Base-by-base conservation (phyloP, 2,888 invertebrate genomes). In the Lycaena phlaeas region DNA sequence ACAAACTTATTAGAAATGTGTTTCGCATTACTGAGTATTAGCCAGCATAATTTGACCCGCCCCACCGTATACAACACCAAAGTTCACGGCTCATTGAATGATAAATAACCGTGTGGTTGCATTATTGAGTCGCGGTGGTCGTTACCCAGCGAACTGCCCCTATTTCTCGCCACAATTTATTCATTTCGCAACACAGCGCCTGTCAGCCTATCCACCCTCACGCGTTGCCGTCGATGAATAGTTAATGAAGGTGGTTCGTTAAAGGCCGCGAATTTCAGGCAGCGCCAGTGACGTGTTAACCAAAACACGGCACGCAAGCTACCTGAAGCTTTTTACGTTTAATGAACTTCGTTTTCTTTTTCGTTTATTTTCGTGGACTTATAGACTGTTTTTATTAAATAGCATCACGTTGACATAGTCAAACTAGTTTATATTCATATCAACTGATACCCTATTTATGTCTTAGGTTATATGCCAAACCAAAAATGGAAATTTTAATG, bases 151-250 rank as follows among this genome's bases (percentile, higher is more conserved):
- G 75, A 73, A 74, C 77, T 81, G 78, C 77, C 82, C 76, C 65
- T 75, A 76, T 78, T 81, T 81, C 81, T 75, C 72, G 75, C 75
- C 75, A 68, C 70, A 72, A 73, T 79, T 81, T 84, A 84, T 82
- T 75, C 78, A 81, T 82, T 84, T 82, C 67, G 82, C 82, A 81
- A 84, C 74, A 78, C 76, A 77, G 74, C 63, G 70, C 68, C 70
- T 67, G 76, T 64, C 75, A 65, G 75, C 69, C 75, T 71, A 70
- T 70, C 70, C 74, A 70, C 73, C 77, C 71, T 64, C 62, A 68
- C 73, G 66, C 68, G 68, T 69, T 65, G 70, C 69, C 63, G 57
- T 62, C 73, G 60, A 76, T 82, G 77, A 76, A 82, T 81, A 62
- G 45, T 65, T 84, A 72, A 84, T 76, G 70, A 73, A 64, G 55